Conservation (phyloP, 2,797 vertebrate genomes). For the Anisognathus igniventris region DNA sequence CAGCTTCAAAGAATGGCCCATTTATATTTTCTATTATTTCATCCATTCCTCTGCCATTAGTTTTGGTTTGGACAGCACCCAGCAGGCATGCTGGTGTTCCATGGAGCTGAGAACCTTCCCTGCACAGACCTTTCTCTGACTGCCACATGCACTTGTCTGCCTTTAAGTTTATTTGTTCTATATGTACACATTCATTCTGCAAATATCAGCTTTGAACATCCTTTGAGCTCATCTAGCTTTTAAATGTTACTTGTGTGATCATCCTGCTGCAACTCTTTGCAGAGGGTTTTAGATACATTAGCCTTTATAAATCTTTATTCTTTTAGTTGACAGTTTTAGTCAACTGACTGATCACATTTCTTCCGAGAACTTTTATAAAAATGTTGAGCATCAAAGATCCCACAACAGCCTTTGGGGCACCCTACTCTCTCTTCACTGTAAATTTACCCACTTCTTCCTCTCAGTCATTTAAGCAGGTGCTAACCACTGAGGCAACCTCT, state of each 20-base stretch:
- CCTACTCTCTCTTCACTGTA: not conserved
- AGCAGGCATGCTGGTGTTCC: not conserved
- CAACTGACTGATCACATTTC: not conserved
- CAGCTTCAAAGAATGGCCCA: not conserved
- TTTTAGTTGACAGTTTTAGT: not conserved
- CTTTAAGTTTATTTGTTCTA: not conserved
- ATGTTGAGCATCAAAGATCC: not conserved
- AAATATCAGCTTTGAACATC: not conserved
- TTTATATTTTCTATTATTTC: not conserved
- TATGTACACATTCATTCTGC: not conserved
- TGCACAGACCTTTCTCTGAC: not conserved
- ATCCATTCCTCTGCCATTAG: not conserved
- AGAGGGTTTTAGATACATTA: not conserved
- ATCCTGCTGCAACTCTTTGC: not conserved
- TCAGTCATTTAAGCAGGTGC: not conserved
- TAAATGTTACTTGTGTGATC: not conserved
- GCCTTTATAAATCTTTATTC: not conserved
- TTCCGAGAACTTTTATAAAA: not conserved
- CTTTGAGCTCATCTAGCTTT: not conserved
- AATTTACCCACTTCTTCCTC: not conserved
- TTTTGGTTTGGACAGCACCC: not conserved
- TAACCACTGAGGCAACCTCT: not conserved
- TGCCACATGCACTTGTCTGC: fast-evolving
- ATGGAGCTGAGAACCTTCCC: not conserved
- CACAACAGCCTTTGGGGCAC: not conserved